phyloP scores from a whole-genome alignment of 2,113 vertebrate species.

The Chinchilla lanigera region DNA sequence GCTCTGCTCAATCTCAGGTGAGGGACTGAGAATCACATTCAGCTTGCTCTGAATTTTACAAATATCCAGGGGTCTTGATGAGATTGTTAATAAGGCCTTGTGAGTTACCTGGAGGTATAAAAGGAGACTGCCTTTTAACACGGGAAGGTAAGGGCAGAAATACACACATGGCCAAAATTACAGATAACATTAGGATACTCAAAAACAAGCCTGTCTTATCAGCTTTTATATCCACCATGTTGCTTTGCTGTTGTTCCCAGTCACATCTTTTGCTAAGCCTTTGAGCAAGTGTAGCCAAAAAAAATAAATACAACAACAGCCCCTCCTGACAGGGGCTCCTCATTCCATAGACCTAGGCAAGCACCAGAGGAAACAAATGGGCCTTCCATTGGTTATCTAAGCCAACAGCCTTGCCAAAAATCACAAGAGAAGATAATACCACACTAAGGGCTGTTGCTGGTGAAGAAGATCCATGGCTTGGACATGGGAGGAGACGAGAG shows the following conservation, averaged over 20 bases:
- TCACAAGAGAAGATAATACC: neutral
- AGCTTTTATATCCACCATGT: neutral
- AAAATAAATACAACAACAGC: neutral
- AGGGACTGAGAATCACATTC: neutral
- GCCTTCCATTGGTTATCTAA: neutral
- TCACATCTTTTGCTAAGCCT: conserved; percentile 1
- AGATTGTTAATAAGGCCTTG: neutral
- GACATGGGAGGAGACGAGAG: neutral
- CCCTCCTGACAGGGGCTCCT: neutral
- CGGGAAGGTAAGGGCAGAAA: neutral
- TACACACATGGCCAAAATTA: neutral
- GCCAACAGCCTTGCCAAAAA: neutral
- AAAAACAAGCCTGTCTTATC: neutral
- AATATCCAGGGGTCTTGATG: neutral
- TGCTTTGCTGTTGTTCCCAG: neutral
- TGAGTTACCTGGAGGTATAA: neutral
- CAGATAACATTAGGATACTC: neutral
- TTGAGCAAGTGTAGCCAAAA: neutral
- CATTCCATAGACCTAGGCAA: neutral
- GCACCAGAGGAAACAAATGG: conserved; percentile 14
- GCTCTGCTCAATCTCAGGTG: neutral
- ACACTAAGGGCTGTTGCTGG: neutral
- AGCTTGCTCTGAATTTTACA: neutral
- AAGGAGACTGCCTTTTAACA: neutral
- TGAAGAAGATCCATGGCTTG: neutral